Base-by-base conservation (phyloP, 1,140 invertebrate genomes). In the Anastrepha ludens region DNA sequence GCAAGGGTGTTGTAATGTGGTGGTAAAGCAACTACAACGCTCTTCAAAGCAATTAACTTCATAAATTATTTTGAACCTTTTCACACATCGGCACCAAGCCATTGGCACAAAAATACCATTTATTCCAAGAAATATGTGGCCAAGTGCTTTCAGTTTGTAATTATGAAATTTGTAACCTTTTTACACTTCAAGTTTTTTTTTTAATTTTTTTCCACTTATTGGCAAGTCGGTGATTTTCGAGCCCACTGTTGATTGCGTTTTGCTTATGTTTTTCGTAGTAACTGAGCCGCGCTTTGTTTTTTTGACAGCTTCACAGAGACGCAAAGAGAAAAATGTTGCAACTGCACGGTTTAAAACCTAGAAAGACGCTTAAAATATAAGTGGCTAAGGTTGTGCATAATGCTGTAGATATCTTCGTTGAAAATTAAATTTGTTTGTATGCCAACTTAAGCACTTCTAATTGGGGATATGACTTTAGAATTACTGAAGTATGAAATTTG, bases 131-230 rank as follows among this genome's bases (percentile, higher is more conserved):
- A 74, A 74, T 39, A 41, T 74, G 67, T 15, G 3, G 67, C 44
- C 67, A 74, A 74, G 67, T 74, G 67, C 39, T 74, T 74, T 74
- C 67, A 15, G 67, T 74, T 74, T 74, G 41, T 44, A 74, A 74
- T 74, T 74, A 74, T 74, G 67, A 44, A 74, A 74, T 74, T 74
- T 74, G 39, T 74, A 74, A 74, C 67, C 67, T 74, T 44, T 74
- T 74, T 74, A 74, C 67, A 74, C 67, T 74, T 74, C 39, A 74
- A 41, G 11, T 44, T 17, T 74, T 17, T 67, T 74, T 55, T 55
- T 62, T 74, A 47, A 44, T 55, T 55, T 55, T 55, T 55, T 55
- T 55, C 11, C 11, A 74, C 15, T 74, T 47, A 44, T 47, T 74
- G 67, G 39, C 13, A 44, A 74, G 15, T 44, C 67, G 11, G 3